Evolutionary conservation across 1,140 invertebrate species (phyloP).

Genomic region (Babylonia areolata): DNA sequence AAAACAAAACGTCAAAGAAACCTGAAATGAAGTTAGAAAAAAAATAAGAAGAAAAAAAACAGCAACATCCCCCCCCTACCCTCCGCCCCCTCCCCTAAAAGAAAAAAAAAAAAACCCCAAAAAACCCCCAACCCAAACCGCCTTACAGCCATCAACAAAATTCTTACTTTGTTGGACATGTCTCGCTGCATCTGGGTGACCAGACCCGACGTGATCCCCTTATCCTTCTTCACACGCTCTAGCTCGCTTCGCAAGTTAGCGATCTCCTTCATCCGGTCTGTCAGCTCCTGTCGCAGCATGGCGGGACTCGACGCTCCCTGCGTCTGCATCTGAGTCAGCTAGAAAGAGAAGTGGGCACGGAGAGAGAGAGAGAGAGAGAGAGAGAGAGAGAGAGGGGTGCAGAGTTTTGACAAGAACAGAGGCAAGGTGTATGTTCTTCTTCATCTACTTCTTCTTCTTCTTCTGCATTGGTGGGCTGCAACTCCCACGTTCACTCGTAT

Average conservation of each 20-base stretch:
- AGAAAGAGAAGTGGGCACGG: neutral
- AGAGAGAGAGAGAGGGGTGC: neutral
- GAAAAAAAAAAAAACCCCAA: too few species aligned
- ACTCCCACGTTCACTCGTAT: too few species aligned
- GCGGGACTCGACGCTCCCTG: slow-evolving; percentile 48
- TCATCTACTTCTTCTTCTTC: too few species aligned
- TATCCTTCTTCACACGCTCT: slow-evolving; percentile 75
- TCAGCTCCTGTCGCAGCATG: slow-evolving; percentile 57
- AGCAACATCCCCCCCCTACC: too few species aligned
- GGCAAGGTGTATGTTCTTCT: too few species aligned
- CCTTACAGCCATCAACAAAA: slow-evolving; percentile 37
- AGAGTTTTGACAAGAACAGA: too few species aligned
- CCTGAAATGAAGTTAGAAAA: too few species aligned
- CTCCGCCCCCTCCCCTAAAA: too few species aligned
- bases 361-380: neutral
- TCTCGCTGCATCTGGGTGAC: slow-evolving; percentile 76
- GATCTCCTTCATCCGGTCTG: slow-evolving; percentile 64
- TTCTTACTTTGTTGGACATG: slow-evolving; percentile 74
- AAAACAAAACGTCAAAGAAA: too few species aligned
- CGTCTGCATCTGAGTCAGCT: slow-evolving; percentile 44
- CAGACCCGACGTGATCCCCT: slow-evolving; percentile 74
- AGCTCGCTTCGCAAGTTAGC: slow-evolving; percentile 68
- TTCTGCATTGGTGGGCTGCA: too few species aligned
- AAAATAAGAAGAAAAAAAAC: slow-evolving; percentile 27
- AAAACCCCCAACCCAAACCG: too few species aligned